Percentiles rank a stretch among this genome's conserved stretches.
Conservation (phyloP, 2,113 vertebrate species). For the Solea senegalensis region DNA sequence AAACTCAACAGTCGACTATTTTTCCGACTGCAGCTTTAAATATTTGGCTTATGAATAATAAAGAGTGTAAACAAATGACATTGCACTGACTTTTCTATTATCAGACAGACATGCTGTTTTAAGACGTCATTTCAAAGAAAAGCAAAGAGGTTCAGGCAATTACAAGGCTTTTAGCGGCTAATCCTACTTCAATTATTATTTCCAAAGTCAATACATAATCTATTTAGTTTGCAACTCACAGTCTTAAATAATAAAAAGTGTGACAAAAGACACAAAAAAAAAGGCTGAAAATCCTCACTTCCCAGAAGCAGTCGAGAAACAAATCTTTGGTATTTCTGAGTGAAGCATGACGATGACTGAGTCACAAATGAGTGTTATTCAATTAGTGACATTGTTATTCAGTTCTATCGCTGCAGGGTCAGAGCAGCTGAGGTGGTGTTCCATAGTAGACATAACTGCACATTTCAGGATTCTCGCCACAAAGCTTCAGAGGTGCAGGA, state of each 20-base stretch:
- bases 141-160: not conserved
- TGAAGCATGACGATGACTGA: not conserved
- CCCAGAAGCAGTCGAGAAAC: not conserved
- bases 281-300: constrained; percentile 10
- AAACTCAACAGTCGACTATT: too few species aligned
- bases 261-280: not conserved
- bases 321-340: not conserved
- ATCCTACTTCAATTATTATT: constrained; percentile 29
- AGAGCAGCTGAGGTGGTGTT: constrained; percentile 23
- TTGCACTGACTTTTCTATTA: not conserved
- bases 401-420: not conserved
- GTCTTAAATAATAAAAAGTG: constrained; percentile 7
- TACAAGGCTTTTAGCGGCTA: constrained; percentile 14
- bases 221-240: constrained; percentile 19
- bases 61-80: not conserved
- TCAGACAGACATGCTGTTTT: not conserved
- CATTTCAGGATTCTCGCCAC: constrained; percentile 41
- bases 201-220: not conserved
- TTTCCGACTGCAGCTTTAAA: too few species aligned
- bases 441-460: constrained; percentile 37
- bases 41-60: not conserved
- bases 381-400: constrained; percentile 11
- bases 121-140: constrained; percentile 20
- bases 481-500: constrained; percentile 35
- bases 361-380: constrained; percentile 4